Evolutionary conservation across 2,113 vertebrate genomes (phyloP).

Genomic region (Shinisaurus crocodilurus): DNA sequence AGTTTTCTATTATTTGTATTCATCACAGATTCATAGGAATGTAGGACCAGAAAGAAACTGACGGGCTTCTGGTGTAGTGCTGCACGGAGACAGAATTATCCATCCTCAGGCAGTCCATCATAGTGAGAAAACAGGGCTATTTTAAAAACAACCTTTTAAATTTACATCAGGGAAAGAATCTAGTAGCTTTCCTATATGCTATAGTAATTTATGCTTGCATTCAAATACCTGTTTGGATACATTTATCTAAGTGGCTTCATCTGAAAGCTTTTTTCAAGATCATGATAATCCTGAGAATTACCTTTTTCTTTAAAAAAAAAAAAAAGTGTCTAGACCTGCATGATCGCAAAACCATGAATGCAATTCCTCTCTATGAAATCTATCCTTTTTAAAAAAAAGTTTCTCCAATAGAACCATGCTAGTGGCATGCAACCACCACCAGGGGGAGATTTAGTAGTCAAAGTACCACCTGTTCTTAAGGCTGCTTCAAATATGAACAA

Average conservation of each 20-base stretch:
- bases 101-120: neutral
- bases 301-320: neutral
- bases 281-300: neutral
- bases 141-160: neutral
- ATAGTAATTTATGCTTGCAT: neutral
- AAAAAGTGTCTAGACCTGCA: neutral
- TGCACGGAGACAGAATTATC: neutral
- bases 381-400: neutral
- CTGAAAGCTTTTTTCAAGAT: neutral
- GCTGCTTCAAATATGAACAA: neutral
- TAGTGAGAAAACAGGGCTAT: neutral
- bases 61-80: neutral
- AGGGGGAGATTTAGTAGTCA: neutral
- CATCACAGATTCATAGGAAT: constrained; percentile 16
- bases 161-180: neutral
- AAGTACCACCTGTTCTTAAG: neutral
- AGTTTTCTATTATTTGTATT: constrained; percentile 31
- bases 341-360: neutral
- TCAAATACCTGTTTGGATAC: neutral
- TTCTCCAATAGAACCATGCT: neutral
- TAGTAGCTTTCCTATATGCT: neutral
- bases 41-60: neutral
- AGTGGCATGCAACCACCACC: neutral
- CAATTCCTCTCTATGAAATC: no score
- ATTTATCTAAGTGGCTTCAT: neutral